Percentiles rank a stretch among this genome's conserved stretches.
These are phyloP conservation scores for Falco cherrug DNA, from an alignment of 2,797 vertebrate species.

Conservation along the genomic window DNA sequence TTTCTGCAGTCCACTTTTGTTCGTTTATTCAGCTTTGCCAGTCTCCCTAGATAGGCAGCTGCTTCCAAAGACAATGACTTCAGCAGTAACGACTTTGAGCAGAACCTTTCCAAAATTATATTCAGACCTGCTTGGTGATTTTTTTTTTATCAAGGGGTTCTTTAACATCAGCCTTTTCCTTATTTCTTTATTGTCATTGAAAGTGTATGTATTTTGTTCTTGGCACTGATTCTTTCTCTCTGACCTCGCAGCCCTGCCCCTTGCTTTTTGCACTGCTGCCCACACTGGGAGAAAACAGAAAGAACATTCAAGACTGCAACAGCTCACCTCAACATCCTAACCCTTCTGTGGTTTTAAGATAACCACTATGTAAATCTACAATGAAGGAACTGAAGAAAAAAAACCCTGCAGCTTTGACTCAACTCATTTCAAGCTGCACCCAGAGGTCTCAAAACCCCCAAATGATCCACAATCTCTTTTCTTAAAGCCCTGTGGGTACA, in stretches of 20 bases:
- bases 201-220: not conserved
- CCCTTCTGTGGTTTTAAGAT: not conserved
- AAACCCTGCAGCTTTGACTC: not conserved
- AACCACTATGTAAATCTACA: not conserved
- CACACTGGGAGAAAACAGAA: not conserved
- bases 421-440: not conserved
- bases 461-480: not conserved
- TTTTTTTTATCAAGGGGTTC: not conserved
- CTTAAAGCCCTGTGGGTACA: not conserved
- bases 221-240: not conserved
- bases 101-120: constrained; percentile 2
- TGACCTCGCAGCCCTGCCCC: not conserved
- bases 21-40: not conserved
- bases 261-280: not conserved
- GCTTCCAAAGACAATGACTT: not conserved
- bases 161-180: not conserved
- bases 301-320: not conserved
- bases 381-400: not conserved
- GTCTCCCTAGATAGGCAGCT: not conserved
- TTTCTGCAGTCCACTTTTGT: not conserved
- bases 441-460: not conserved
- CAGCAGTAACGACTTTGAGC: not conserved
- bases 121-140: not conserved
- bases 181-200: not conserved
- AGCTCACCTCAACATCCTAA: not conserved